Evolutionary conservation across 2,113 vertebrate genomes (phyloP).

Genomic region (Mionectes macconnelli): DNA sequence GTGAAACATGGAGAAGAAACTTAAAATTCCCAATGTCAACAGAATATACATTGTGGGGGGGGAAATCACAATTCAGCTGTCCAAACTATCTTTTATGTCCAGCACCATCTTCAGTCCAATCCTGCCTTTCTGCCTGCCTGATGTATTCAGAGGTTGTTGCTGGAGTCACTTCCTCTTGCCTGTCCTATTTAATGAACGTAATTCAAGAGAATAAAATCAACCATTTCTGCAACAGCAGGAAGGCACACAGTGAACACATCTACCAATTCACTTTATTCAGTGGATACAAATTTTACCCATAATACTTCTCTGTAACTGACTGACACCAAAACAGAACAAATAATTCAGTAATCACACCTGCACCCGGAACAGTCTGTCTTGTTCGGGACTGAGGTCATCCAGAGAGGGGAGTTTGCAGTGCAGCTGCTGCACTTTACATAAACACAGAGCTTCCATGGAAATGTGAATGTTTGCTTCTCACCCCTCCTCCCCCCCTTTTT

Average conservation of each 20-base stretch:
- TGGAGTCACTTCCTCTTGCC: constrained; percentile 28
- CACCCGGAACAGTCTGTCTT: constrained; percentile 55
- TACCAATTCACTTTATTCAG: constrained; percentile 49
- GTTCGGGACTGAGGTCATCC: constrained; percentile 60
- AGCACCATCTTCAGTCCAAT: not conserved
- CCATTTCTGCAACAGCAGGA: constrained; percentile 46
- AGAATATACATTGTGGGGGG: not conserved
- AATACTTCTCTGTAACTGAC: constrained; percentile 37
- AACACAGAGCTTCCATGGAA: constrained; percentile 44
- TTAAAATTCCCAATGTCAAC: not conserved
- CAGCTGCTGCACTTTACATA: constrained; percentile 61
- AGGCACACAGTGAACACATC: constrained; percentile 51
- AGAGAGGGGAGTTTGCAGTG: constrained; percentile 20
- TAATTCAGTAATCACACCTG: constrained; percentile 65
- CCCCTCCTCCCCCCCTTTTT: not conserved
- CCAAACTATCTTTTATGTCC: not conserved
- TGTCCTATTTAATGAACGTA: constrained; percentile 25
- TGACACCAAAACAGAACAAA: constrained; percentile 63
- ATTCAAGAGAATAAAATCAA: constrained; percentile 54
- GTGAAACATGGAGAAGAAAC: not conserved
- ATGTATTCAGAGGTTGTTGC: constrained; percentile 23
- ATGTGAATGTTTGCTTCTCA: constrained; percentile 6
- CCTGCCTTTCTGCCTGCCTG: not conserved
- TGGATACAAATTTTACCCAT: constrained; percentile 33
- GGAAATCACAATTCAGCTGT: not conserved